These are phyloP conservation scores for Drosophila athabasca DNA, from an alignment of 1,140 invertebrate species.

Conservation along the genomic window DNA sequence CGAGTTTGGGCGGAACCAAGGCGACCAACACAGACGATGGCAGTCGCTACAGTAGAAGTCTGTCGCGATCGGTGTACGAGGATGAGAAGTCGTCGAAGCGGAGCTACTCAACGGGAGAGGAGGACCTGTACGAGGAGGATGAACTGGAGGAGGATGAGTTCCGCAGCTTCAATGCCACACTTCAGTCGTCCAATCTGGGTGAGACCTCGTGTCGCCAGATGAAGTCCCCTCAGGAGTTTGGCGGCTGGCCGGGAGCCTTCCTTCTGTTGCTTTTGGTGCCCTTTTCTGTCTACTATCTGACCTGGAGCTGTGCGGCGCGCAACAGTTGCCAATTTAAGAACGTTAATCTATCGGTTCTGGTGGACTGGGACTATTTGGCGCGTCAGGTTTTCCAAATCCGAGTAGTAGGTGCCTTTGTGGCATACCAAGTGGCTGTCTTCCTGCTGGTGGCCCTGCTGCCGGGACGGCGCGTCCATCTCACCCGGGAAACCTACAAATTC, in stretches of 20 bases:
- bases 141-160: conserved; percentile 57
- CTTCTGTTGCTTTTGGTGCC: conserved; percentile 67
- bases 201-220: conserved; percentile 47
- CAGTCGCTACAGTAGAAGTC: conserved; percentile 76
- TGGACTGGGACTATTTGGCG: conserved; percentile 59
- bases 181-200: conserved; percentile 27
- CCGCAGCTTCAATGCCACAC: conserved; percentile 66
- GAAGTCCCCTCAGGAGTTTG: conserved; percentile 69
- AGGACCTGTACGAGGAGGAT: conserved; percentile 66
- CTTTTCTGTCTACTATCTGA: conserved; percentile 63
- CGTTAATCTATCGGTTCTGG: conserved; percentile 53
- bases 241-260: conserved; percentile 72
- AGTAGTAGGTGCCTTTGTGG: conserved; percentile 68
- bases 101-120: conserved; percentile 84
- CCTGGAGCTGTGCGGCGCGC: conserved; percentile 78
- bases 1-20: conserved; percentile 47
- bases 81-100: conserved; percentile 73
- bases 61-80: conserved; percentile 73
- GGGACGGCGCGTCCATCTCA: conserved; percentile 81
- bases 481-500: conserved; percentile 83
- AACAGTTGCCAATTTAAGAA: conserved; percentile 76
- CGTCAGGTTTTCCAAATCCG: conserved; percentile 73
- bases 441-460: conserved; percentile 83
- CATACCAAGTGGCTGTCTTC: conserved; percentile 77
- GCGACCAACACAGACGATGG: conserved; percentile 64